Evolutionary conservation across 2,113 vertebrate genomes (phyloP).

Genomic region (Poeciliopsis occidentalis): DNA sequence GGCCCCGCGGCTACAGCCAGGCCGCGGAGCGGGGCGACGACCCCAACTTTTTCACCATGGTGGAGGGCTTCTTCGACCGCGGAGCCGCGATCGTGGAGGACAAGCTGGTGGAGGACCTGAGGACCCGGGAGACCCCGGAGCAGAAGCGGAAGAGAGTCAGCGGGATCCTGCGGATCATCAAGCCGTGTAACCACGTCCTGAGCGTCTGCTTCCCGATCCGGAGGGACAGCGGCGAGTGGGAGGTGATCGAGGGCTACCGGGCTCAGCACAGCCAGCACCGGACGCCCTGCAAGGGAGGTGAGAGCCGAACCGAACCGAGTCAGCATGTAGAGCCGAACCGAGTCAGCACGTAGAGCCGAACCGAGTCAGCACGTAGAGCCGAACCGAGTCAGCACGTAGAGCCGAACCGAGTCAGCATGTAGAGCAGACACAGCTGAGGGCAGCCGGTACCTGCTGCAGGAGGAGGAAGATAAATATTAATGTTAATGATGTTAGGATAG

Average conservation of each 20-base stretch:
- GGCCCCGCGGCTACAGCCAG: conserved; percentile 85
- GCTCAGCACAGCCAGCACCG: conserved; percentile 99
- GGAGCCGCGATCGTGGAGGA: conserved; percentile 93
- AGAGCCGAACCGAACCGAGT: conserved; percentile 43
- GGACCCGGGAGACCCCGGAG: conserved; percentile 88
- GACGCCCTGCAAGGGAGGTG: conserved; percentile 97
- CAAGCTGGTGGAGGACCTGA: conserved; percentile 91
- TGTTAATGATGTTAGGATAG: too few species aligned
- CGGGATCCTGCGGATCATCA: conserved; percentile 97
- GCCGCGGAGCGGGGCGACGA: conserved; percentile 82
- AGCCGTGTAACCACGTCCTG: conserved; percentile 97
- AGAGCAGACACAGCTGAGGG: too few species aligned
- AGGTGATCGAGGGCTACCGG: conserved; percentile 94
- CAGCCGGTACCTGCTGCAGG: too few species aligned
- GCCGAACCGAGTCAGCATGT: not conserved
- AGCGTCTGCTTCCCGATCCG: conserved; percentile 95
- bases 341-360: not conserved
- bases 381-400: not conserved
- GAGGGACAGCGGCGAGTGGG: conserved; percentile 96
- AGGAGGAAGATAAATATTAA: too few species aligned
- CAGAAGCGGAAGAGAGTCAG: conserved; percentile 91
- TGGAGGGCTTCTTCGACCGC: conserved; percentile 95
- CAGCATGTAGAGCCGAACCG: not conserved
- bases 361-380: not conserved
- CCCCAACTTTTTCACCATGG: conserved; percentile 97